Evolutionary conservation across 2,797 vertebrate genomes (phyloP).

Genomic region (Saxicola maurus): DNA sequence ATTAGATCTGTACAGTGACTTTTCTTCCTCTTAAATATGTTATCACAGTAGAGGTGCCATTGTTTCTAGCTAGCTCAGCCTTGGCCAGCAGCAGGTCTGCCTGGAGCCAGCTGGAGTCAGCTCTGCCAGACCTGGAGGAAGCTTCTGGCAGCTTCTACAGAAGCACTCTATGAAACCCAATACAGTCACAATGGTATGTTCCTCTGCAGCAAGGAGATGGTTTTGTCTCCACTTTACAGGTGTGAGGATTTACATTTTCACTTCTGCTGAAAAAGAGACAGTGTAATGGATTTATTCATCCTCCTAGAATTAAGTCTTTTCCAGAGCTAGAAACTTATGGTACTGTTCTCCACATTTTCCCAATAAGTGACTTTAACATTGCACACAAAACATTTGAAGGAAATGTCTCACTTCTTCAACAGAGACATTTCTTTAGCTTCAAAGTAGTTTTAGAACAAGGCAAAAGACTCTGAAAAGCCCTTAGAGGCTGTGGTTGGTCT

Average conservation of each 20-base stretch:
- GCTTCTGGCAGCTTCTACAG: neutral
- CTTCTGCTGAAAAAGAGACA: neutral
- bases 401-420: neutral
- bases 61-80: rapidly evolving
- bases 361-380: neutral
- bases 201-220: neutral
- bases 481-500: neutral
- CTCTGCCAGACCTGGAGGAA: neutral
- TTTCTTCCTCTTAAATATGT: neutral
- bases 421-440: neutral
- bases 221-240: neutral
- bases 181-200: rapidly evolving
- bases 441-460: neutral
- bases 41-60: neutral
- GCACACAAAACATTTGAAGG: neutral
- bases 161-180: neutral
- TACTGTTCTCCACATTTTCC: neutral
- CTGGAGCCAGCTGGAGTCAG: neutral
- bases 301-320: neutral
- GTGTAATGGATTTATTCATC: neutral
- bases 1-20: neutral
- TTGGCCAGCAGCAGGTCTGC: neutral
- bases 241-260: neutral
- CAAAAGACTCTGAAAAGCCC: neutral
- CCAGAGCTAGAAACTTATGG: neutral